Evolutionary conservation across 2,113 vertebrate genomes (phyloP).

Genomic region (Neolamprologus toae): DNA sequence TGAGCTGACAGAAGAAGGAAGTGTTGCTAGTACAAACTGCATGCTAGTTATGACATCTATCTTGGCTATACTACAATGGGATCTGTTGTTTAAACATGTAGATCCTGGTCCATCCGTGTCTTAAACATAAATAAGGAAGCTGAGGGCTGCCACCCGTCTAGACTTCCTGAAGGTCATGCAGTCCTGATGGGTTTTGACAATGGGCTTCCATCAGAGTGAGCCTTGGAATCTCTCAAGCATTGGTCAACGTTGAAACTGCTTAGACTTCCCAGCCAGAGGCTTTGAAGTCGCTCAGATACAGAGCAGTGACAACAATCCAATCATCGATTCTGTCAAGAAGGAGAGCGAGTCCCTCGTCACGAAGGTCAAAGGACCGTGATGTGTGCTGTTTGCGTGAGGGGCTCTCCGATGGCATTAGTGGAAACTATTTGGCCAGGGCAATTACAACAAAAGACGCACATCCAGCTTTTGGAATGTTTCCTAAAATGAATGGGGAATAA

Average conservation of each 20-base stretch:
- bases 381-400: background rate
- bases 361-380: background rate
- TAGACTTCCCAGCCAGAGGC: background rate
- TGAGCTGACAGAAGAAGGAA: constrained; percentile 13
- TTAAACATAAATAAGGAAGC: background rate
- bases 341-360: background rate
- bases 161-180: constrained; percentile 1
- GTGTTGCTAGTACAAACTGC: constrained; percentile 12
- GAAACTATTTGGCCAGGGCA: constrained; percentile 60
- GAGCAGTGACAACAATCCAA: background rate
- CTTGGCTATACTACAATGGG: constrained; percentile 30
- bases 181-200: background rate
- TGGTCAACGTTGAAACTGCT: background rate
- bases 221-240: background rate
- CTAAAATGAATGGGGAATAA: constrained; percentile 43
- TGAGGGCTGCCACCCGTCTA: background rate
- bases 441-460: constrained; percentile 34
- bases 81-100: constrained; percentile 44
- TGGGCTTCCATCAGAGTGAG: constrained; percentile 19
- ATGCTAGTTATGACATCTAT: constrained; percentile 32
- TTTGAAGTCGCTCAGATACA: background rate
- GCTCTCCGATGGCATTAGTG: constrained; percentile 2
- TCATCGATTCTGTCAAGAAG: background rate
- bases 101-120: constrained; percentile 23
- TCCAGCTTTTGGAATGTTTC: constrained; percentile 55